A percentile compares a stretch with the other conserved stretches of the same genome.
Conservation (phyloP, 2,888 invertebrate genomes). For the Atethmia centrago region DNA sequence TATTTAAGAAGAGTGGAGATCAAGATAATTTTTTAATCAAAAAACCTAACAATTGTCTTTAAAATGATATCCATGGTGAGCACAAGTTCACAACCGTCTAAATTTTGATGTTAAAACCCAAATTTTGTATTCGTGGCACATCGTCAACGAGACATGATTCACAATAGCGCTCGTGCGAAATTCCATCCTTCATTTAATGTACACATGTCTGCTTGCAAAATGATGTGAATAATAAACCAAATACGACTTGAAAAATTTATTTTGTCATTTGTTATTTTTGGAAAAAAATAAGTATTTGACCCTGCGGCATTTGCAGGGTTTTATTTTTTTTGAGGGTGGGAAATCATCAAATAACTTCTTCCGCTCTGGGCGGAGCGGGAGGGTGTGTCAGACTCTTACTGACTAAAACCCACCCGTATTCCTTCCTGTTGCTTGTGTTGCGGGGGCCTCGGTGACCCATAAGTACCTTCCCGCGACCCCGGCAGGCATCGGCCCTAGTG, state of each 20-base stretch:
- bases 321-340: too few species aligned
- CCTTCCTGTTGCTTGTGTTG: too few species aligned
- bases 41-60: background rate
- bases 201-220: constrained; percentile 53
- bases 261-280: background rate
- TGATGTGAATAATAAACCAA: constrained; percentile 49
- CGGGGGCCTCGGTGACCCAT: too few species aligned
- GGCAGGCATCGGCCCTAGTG: too few species aligned
- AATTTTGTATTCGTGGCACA: constrained; percentile 49
- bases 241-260: background rate
- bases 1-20: background rate
- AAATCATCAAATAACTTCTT: too few species aligned
- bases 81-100: constrained; percentile 21
- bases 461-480: too few species aligned
- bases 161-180: constrained; percentile 56
- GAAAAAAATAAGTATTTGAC: background rate
- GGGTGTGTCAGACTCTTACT: too few species aligned
- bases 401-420: too few species aligned
- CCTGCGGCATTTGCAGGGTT: too few species aligned
- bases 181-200: constrained; percentile 51
- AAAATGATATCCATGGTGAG: constrained; percentile 22
- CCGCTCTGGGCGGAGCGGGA: too few species aligned
- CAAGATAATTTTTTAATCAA: background rate
- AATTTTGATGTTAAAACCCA: constrained; percentile 47
- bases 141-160: constrained; percentile 44